These are phyloP conservation scores for Spongilla lacustris DNA, from an alignment of 37 sponge, comb jelly and placozoan species.

Conservation along the genomic window DNA sequence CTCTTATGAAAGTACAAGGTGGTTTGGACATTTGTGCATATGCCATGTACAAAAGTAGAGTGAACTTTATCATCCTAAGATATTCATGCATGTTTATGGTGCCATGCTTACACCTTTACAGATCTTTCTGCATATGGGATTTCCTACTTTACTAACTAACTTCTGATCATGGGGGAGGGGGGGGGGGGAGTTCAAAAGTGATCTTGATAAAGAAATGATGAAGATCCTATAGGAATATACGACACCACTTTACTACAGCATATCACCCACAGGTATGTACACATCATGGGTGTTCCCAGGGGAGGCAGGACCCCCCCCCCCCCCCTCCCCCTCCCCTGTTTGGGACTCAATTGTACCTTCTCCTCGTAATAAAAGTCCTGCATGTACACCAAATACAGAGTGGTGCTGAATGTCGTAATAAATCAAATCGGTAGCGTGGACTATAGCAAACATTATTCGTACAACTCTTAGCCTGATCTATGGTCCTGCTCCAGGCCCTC, in stretches of 20 bases:
- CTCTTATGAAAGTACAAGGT: constrained; percentile 26
- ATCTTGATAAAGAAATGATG: constrained; percentile 35
- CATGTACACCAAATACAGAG: too few species aligned
- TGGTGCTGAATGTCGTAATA: too few species aligned
- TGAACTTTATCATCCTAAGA: not conserved
- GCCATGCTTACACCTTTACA: not conserved
- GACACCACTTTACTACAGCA: constrained; percentile 16
- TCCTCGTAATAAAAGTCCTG: too few species aligned
- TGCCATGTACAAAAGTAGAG: not conserved
- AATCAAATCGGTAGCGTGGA: too few species aligned
- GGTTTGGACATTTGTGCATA: not conserved
- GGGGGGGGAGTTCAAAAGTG: constrained; percentile 9
- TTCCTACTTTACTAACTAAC: constrained; percentile 29
- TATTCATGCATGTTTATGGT: not conserved
- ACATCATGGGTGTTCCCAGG: too few species aligned
- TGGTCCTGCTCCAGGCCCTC: too few species aligned
- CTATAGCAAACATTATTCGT: too few species aligned
- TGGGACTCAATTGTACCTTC: too few species aligned
- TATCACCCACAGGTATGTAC: constrained; percentile 45
- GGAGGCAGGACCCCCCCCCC: too few species aligned
- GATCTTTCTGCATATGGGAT: constrained; percentile 42
- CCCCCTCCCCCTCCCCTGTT: too few species aligned
- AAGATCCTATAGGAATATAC: constrained; percentile 30
- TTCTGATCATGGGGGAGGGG: constrained; percentile 22
- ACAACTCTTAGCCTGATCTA: too few species aligned